Evolutionary conservation across 2,113 vertebrate species (phyloP), one percentile per base, ranked within the genome.

Genomic region (Lethenteron reissneri): DNA sequence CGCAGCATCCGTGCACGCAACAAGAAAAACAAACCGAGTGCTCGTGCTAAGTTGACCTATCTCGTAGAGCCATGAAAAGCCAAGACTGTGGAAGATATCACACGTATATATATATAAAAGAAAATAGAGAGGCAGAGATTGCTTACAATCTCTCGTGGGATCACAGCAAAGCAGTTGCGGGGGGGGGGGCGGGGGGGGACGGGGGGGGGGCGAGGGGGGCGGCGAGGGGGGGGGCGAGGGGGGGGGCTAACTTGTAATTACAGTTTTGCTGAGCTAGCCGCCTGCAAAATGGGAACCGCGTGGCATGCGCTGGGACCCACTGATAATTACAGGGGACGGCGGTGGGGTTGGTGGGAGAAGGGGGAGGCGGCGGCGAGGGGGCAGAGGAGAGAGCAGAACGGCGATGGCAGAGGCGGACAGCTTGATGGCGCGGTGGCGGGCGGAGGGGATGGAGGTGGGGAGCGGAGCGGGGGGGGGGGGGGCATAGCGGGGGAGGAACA

Each of bases 121-220:
- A 68, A 72, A 60, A 56, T 11, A 19, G 17, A 68, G 57, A 60
- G 64, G 72, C 12, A 69, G 41, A 7, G 41, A 41, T 57, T 57
- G 41, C 60, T 68, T 58, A 72, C 41, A 56, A 60, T 64, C 64
- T 56, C 59, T 68, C n/a, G 72, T 64, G 60, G 64, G 57, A 68
- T 64, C 19, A 68, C 72, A 72, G 72, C 60, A 72, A 72, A 72
- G 69, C 72, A 57, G 10, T 72, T 58, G 58, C 69, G 60, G 64
- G 60, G 71, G 60, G 64, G 60, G 71, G 71, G 58, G 69, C 71
- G 69, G 69, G 69, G 41, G 25, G 58, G 71, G 71, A 72, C 15
- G 71, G 14, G 2, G 9, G 9, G 56, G 7, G 58, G 12, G 57
- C 6, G 41, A 2, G 41, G 41, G 71, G 8, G 21, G 8, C 19